Base-by-base conservation (phyloP, 2,888 invertebrate species). In the Drosophila tanythrix region DNA sequence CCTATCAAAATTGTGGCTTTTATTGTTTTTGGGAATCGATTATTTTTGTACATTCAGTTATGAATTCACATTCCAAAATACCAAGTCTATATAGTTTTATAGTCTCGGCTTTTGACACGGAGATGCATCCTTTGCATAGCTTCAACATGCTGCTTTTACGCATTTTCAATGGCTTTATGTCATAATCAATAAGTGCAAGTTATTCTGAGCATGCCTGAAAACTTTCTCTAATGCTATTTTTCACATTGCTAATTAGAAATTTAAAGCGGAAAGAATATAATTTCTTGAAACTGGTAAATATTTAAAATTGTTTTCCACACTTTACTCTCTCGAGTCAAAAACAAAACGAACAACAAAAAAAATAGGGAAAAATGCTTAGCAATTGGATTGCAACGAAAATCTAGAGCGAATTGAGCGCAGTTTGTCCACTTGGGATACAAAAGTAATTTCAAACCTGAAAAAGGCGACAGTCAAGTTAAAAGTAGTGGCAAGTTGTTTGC, bases 371-470 rank as follows among this genome's bases (percentile, higher is more conserved):
- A 56, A 21, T 36, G 1, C 10, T 31, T 3, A 15, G 43, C 25
- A 31, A 66, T 40, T 68, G 71, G n/a, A 58, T 31, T 38, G 35
- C 33, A 21, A 35, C 10, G 21, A 15, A 27, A 36, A 46, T 46
- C 35, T 50, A 55, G 61, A 62, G 40, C 57, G 27, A 65, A 57
- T 65, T 57, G 43, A 60, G 65, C 59, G 62, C 65, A 56, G n/a
- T n/a, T 70, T 53, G 65, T 46, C 58, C 70, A 61, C 65, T 75
- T 70, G 62, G 70, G 60, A 40, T 46, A 50, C 63, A 62, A 73
- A 74, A 79, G 70, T 69, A 70, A 79, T 68, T 85, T 76, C 51
- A 50, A 76, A 82, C 55, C 62, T 55, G 67, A 63, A 38, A 29
- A 38, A 21, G 53, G 52, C 48, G 36, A 56, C 31, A 36, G 35